Base-by-base conservation (phyloP, 2,797 vertebrate species). In the Pipistrellus pygmaeus region DNA sequence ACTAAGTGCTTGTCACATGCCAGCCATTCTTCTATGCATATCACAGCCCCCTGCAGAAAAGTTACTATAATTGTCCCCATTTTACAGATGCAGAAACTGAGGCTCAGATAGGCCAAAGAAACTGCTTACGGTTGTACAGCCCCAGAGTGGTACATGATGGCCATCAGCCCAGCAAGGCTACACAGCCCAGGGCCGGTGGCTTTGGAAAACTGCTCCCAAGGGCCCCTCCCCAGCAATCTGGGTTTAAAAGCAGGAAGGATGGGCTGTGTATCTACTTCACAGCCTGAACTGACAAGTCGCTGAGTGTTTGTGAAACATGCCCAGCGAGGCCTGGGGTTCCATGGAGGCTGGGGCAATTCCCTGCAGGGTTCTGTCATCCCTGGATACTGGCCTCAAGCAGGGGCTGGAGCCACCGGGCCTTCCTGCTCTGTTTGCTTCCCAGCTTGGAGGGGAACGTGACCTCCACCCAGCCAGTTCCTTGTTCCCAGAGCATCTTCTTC, bases 81-180 rank as follows among this genome's bases (percentile, higher is more conserved):
- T 91, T 89, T 53, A 62, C 25, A 69, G 21, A 88, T 18, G 41
- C 20, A 77, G 41, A 96, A 55, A 82, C 73, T 44, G 90, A 90
- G 87, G 64, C 46, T 68, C 35, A 25, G 17, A 11, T 2, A 32
- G n/a, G 44, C 86, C 27, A 12, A 35, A 41, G 51, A 62, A 53
- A n/a, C n/a, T 7, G 32, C 7, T 0, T 32, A 30, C 13, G 41
- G 62, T 81, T 91, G 71, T 30, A 11, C 13, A 76, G 46, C 20
- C 9, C 81, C 60, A 8, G 51, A 81, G 30, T 3, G 48, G 27
- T 48, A 20, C 71, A 35, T 44, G 51, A 23, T 17, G 2, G 6
- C 32, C n/a, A 8, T 57, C 7, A 6, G 62, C 20, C 64, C 10
- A 46, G 41, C 13, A 4, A 14, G 14, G 23, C 41, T 23, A 23